Evolutionary conservation across 2,797 vertebrate genomes (phyloP), one percentile per base, ranked within the genome.

Genomic region (Chaunax sp.): DNA sequence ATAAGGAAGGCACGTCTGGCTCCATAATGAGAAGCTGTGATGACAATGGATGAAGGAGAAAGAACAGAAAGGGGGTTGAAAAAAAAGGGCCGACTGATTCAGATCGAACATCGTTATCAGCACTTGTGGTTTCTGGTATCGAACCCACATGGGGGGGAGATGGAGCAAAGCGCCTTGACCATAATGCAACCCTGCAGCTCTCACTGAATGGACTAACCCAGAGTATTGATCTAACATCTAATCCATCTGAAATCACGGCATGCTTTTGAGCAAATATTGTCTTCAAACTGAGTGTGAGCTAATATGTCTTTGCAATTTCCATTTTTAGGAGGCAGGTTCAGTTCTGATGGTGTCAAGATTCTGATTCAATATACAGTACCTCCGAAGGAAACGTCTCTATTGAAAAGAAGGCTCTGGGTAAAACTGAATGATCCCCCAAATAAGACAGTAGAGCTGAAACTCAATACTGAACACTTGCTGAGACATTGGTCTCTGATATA

Each of bases 1-100:
- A 72, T 57, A 92, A 90, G 86, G 88, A 93, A 93, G 92, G 92
- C 92, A 93, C 92, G 82, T 93, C 89, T 91, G 92, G 90, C 90
- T 90, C 78, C n/a, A 77, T 82, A 86, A 82, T 67, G 74, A 88
- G 60, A 83, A 86, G 76, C 69, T 40, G 64, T 46, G 75, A 66
- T 75, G 83, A 74, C 70, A 60, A 79, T 67, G 73, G 63, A 72
- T 69, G 67, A 81, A 51, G 14, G 65, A 55, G 73, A 69, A 68
- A 58, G 71, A 66, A 23, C 3, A 53, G 41, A 41, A 44, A 5
- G 40, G 9, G 37, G 4, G n/a, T n/a, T 11, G 13, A 7, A 46
- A 30, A 54, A 43, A 13, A 28, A 15, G 46, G 49, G 52, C 16
- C 37, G 68, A 52, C 10, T 4, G 26, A 64, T 64, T 72, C 60